Conservation (phyloP, 53 echinoderm and acorn worm species). For the Glandiceps talaboti region DNA sequence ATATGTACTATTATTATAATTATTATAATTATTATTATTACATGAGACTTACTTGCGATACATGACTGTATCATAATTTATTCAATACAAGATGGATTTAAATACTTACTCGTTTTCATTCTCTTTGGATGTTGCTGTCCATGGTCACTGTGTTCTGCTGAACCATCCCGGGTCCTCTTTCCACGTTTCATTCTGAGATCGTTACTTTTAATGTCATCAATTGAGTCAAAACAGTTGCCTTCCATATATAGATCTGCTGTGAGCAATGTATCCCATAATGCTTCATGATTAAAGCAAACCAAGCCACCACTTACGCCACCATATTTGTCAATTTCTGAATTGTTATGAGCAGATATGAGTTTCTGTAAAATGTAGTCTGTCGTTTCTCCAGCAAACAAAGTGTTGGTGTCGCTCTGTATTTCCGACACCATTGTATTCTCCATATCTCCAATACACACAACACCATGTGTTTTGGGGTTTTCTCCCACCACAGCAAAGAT, state of each 20-base stretch:
- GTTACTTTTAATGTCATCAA: too few relatives aligned
- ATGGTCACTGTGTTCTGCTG: too few relatives aligned
- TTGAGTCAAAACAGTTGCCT: neutral
- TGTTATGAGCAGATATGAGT: neutral
- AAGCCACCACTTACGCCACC: neutral
- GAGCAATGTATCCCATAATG: neutral
- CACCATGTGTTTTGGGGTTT: neutral
- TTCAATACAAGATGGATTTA: too few relatives aligned
- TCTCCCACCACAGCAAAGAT: neutral
- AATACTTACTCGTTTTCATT: too few relatives aligned
- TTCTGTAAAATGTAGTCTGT: neutral
- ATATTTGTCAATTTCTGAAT: neutral
- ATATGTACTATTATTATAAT: too few relatives aligned
- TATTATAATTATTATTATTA: too few relatives aligned
- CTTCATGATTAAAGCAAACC: neutral
- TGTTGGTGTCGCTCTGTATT: neutral
- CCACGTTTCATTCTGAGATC: too few relatives aligned
- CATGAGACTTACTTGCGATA: too few relatives aligned
- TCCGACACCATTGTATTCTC: neutral
- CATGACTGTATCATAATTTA: too few relatives aligned
- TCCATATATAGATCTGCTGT: neutral
- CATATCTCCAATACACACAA: neutral
- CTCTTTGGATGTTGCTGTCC: too few relatives aligned
- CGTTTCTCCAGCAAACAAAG: neutral
- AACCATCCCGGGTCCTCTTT: too few relatives aligned